Evolutionary conservation across 2,888 invertebrate genomes (phyloP).

Genomic region (Hanleya hanleyi): DNA sequence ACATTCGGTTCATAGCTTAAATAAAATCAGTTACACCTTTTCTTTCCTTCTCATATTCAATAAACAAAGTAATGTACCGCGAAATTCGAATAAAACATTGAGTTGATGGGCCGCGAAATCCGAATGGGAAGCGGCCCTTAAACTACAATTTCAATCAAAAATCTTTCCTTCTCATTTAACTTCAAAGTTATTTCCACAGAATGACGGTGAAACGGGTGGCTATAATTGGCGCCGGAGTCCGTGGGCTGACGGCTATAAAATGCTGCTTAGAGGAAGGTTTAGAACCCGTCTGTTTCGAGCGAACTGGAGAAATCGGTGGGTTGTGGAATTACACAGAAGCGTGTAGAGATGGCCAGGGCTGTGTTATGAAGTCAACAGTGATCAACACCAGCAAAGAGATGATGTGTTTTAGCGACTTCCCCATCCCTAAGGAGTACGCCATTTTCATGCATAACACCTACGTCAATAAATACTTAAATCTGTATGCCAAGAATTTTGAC

Average conservation of each 20-base stretch:
- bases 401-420: conserved; percentile 71
- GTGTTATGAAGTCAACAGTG: conserved; percentile 65
- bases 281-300: conserved; percentile 64
- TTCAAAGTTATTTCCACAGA: too few relatives aligned
- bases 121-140: too few relatives aligned
- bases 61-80: too few relatives aligned
- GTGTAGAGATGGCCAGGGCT: conserved; percentile 46
- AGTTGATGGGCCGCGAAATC: too few relatives aligned
- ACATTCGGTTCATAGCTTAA: too few relatives aligned
- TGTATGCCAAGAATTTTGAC: conserved; percentile 66
- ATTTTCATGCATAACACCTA: conserved; percentile 71
- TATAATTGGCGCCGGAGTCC: conserved; percentile 62
- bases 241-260: conserved; percentile 63
- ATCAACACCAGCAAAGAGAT: conserved; percentile 68
- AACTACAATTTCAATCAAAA: too few relatives aligned
- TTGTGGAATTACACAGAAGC: conserved; percentile 63
- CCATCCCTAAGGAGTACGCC: conserved; percentile 67
- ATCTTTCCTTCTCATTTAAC: too few relatives aligned
- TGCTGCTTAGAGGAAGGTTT: conserved; percentile 64
- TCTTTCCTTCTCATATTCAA: too few relatives aligned
- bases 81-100: too few relatives aligned
- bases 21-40: too few relatives aligned
- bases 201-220: conserved; percentile 53
- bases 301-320: conserved; percentile 63
- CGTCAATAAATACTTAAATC: conserved; percentile 67